Evolutionary conservation across 2,113 vertebrate genomes (phyloP).

Genomic region (Platysteira castanea): DNA sequence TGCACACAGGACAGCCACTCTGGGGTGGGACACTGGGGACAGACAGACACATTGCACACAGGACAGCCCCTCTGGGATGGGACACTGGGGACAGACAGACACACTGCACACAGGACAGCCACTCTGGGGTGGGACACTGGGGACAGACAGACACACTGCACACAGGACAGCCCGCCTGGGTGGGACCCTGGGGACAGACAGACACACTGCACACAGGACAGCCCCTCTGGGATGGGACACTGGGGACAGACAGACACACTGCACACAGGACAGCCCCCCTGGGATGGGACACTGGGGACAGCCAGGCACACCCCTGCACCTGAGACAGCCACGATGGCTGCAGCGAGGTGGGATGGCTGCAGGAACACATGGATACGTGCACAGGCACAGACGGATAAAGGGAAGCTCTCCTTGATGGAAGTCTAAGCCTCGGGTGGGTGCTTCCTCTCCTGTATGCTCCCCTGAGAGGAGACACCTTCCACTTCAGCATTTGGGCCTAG

Average conservation of each 20-base stretch:
- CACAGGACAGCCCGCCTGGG: too few species aligned
- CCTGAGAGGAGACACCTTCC: background rate
- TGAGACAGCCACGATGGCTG: background rate
- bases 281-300: background rate
- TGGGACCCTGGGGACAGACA: too few species aligned
- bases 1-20: background rate
- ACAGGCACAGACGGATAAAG: rapidly evolving
- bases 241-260: background rate
- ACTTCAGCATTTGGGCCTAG: rapidly evolving
- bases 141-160: too few species aligned
- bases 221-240: rapidly evolving
- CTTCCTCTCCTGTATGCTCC: rapidly evolving
- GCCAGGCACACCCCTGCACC: background rate
- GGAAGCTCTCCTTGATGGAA: background rate
- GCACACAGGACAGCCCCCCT: background rate
- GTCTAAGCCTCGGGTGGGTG: background rate
- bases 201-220: background rate
- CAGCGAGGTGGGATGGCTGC: rapidly evolving
- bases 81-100: background rate
- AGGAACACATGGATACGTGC: background rate
- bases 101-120: too few species aligned
- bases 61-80: background rate
- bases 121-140: too few species aligned
- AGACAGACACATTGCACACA: background rate
- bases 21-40: background rate